Percentiles rank a stretch among this genome's conserved stretches.
phyloP scores from a whole-genome alignment of 2,113 vertebrate species.

The Microtus richardsoni region DNA sequence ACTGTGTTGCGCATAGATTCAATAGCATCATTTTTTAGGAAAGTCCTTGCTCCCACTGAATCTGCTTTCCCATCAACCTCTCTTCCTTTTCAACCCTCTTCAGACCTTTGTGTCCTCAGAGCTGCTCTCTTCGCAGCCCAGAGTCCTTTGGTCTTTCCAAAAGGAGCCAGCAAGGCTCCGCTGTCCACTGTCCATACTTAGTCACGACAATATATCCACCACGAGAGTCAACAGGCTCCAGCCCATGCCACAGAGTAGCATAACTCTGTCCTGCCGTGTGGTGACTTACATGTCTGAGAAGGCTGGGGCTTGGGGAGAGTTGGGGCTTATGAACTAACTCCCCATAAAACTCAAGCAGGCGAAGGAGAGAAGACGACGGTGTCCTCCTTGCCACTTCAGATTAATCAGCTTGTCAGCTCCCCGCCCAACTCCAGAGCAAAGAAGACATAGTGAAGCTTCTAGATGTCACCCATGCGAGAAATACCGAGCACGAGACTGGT shows the following conservation, averaged over 20 bases:
- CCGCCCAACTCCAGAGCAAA: background rate
- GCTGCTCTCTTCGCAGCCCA: background rate
- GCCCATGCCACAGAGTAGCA: background rate
- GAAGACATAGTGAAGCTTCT: background rate
- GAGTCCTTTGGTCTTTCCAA: conserved; percentile 53
- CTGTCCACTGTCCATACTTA: background rate
- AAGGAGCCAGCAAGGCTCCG: conserved; percentile 27
- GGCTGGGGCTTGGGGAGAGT: background rate
- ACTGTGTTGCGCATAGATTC: rapidly evolving
- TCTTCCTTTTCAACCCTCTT: background rate
- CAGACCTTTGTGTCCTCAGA: conserved; percentile 64
- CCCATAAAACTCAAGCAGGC: background rate
- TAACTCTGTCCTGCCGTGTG: background rate
- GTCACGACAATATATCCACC: background rate
- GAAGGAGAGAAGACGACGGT: background rate
- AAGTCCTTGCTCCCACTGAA: background rate
- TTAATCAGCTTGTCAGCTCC: background rate
- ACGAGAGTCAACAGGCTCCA: background rate
- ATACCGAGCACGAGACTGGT: background rate
- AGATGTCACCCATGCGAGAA: background rate
- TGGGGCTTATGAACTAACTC: background rate
- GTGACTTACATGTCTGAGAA: background rate
- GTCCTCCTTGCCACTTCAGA: background rate
- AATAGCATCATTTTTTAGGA: background rate
- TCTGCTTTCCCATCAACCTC: background rate